Base-by-base conservation (phyloP, 2,797 vertebrate species). In the Australoheros facetus region DNA sequence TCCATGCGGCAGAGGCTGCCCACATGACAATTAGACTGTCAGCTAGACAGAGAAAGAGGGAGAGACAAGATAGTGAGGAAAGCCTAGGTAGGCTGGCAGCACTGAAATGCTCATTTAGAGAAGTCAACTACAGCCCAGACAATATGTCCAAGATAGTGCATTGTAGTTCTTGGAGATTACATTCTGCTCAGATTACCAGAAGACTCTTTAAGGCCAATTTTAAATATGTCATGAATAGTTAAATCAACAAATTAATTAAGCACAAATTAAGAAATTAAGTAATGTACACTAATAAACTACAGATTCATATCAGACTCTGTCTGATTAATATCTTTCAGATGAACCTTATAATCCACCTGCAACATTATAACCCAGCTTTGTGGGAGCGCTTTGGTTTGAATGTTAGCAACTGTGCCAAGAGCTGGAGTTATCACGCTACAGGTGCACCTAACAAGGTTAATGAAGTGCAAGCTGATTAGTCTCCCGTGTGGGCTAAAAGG, bases 1-100 rank as follows among this genome's bases (percentile, higher is more conserved):
- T 95, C 93, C 90, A 93, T 92, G 90, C 88, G 42, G 92, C 88
- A 72, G 89, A 91, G 87, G 88, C 90, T 87, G 87, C 90, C 88
- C 88, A 93, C 91, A 93, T 91, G 92, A 94, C 93, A 95, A 95
- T 95, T 95, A 95, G 92, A 93, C 89, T 89, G 91, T 91, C 91
- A 89, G 89, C 77, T 87, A 83, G 88, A 92, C 87, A 88, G 87
- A 90, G 85, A 71, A 86, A 86, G 84, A 82, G 84, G 78, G 45
- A 84, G 77, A 81, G 87, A 84, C 28, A 23, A 88, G 91, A 93
- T 86, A 88, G 88, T 12, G 87, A 83, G 86, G 66, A 79, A 60
- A 78, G 75, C 73, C 77, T 88, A 91, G 92, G 91, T 91, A 82
- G 81, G 87, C 75, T 78, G 79, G 81, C 83, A 79, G 59, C 9